Evolutionary conservation across 2,797 vertebrate genomes (phyloP), one percentile per base, ranked within the genome.

Genomic region (Sebastes jordani): DNA sequence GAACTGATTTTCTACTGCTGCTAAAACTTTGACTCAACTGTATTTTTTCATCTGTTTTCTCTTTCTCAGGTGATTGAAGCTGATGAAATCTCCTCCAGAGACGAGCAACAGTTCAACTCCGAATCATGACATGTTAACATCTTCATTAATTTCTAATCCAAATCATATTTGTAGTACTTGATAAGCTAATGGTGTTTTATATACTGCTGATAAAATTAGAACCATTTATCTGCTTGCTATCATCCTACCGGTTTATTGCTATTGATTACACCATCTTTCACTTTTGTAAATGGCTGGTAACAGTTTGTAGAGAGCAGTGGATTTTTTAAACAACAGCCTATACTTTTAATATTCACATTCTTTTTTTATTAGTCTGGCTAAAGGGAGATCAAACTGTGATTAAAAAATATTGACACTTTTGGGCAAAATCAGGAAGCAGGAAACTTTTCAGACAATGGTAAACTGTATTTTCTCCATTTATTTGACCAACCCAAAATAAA

Each of bases 401-500:
- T 11, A 2, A 60, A n/a, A 11, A 3, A 54, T 4, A 54, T 9
- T 36, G 1, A 74, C 25, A 38, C 4, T 36, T 32, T 55, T 58
- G 2, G 2, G 18, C n/a, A 66, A 22, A 76, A 67, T 74, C 11
- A 72, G 30, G 9, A 65, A 82, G 2, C 25, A 60, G 34, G 6
- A 60, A 54, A 71, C 3, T 46, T 66, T 27, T 74, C n/a, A 78
- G 18, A 86, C 54, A 69, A 60, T 1, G 61, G 23, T 30, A 59
- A 76, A 81, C 4, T 79, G 30, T 30, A 69, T 74, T 72, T 54
- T 42, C 14, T 7, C 29, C 52, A 55, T 89, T 88, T 90, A 88
- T 91, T 87, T 23, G 1, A 86, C 56, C 25, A 75, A 42, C n/a
- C 63, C 25, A 82, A 91, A 49, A 88, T 89, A 89, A 86, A 83